Evolutionary conservation across 2,888 invertebrate genomes (phyloP).

Genomic region (Lucinisca nassula): DNA sequence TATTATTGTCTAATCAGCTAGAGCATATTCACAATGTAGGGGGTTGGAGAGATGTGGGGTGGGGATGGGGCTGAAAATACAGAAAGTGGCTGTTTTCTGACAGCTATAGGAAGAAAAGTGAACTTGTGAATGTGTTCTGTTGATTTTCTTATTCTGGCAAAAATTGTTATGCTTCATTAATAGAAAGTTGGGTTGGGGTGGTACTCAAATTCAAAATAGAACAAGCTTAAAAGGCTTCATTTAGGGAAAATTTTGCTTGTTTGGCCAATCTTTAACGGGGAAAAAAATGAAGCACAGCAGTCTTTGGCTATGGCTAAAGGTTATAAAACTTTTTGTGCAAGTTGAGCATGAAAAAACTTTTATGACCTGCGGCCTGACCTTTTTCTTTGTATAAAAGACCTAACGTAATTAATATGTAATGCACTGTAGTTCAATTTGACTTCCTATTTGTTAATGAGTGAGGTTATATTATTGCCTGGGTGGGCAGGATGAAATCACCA

Average conservation of each 20-base stretch:
- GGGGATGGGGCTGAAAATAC: neutral
- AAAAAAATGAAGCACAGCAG: neutral
- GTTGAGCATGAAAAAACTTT: too few relatives aligned
- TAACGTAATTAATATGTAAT: conserved; percentile 69
- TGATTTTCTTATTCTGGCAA: neutral
- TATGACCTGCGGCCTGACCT: too few relatives aligned
- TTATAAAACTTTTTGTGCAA: too few relatives aligned
- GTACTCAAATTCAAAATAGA: too few relatives aligned
- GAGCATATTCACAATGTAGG: neutral
- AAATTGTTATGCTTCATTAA: neutral
- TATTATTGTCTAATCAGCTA: neutral
- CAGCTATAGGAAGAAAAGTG: neutral
- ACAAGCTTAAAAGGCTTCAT: too few relatives aligned
- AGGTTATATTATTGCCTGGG: conserved; percentile 84
- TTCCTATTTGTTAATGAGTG: conserved; percentile 75
- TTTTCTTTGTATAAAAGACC: conserved; percentile 44
- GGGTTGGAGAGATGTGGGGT: neutral
- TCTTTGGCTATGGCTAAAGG: too few relatives aligned
- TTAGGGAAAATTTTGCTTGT: too few relatives aligned
- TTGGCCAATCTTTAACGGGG: too few relatives aligned
- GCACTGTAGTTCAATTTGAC: conserved; percentile 68
- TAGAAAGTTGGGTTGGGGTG: neutral
- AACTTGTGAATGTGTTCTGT: neutral
- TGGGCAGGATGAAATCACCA: conserved; percentile 18
- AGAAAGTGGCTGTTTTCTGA: neutral